phyloP scores from a whole-genome alignment of 2,113 vertebrate genomes.

The Stegastes partitus region DNA sequence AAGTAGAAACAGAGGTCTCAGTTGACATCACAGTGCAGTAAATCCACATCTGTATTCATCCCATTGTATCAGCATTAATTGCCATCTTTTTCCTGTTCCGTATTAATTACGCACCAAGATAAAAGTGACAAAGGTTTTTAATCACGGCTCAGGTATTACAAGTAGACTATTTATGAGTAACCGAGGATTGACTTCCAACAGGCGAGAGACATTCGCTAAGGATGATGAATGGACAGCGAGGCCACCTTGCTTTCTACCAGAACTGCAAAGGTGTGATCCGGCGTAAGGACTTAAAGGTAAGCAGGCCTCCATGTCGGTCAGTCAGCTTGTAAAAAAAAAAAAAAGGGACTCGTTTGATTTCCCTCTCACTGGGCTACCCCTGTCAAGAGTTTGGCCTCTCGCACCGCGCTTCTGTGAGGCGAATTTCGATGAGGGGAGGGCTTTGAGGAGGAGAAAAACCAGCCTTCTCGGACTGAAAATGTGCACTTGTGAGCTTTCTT shows the following conservation, averaged over 20 bases:
- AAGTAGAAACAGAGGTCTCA: background rate
- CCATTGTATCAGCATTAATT: constrained; percentile 20
- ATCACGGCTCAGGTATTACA: constrained; percentile 14
- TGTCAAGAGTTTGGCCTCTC: constrained; percentile 82
- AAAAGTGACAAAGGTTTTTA: constrained; percentile 46
- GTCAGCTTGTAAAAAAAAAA: constrained; percentile 37
- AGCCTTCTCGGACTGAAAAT: constrained; percentile 81
- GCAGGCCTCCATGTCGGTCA: constrained; percentile 3
- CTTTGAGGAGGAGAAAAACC: constrained; percentile 83
- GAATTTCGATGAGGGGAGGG: constrained; percentile 87
- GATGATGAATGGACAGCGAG: constrained; percentile 45
- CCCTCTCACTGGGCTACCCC: constrained; percentile 71
- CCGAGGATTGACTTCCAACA: constrained; percentile 26
- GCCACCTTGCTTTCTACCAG: background rate
- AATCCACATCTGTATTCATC: constrained; percentile 20
- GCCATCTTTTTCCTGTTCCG: constrained; percentile 16
- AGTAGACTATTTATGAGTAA: constrained; percentile 46
- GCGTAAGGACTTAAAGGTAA: constrained; percentile 54
- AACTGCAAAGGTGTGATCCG: constrained; percentile 34
- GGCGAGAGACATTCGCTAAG: constrained; percentile 41
- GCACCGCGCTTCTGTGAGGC: constrained; percentile 79
- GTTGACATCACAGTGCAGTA: background rate
- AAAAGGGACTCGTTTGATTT: constrained; percentile 78
- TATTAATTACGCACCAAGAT: constrained; percentile 35
- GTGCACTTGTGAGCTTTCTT: constrained; percentile 83